phyloP scores from a whole-genome alignment of 2,113 vertebrate genomes.

The Xenopus borealis region DNA sequence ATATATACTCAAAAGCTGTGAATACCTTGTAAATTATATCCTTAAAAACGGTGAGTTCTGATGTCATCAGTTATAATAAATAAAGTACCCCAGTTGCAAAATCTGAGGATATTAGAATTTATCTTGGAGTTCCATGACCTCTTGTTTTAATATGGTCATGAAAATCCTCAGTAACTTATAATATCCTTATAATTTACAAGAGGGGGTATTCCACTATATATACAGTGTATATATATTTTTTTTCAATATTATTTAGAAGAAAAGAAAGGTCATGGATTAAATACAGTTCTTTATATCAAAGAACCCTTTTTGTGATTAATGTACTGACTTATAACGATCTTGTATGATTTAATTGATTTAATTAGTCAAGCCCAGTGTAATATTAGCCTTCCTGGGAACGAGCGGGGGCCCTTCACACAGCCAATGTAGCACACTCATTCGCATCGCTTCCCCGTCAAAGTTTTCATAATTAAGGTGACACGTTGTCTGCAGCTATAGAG shows the following conservation, averaged over 20 bases:
- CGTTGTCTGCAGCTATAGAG: constrained; percentile 45
- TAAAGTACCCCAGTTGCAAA: no score
- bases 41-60: no score
- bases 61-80: no score
- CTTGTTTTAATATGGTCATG: no score
- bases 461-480: constrained; percentile 48
- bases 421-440: constrained; percentile 39
- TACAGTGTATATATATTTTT: no score
- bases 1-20: no score
- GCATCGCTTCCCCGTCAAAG: constrained; percentile 43
- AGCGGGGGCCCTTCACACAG: constrained; percentile 40
- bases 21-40: no score
- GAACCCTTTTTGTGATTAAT: constrained; percentile 24
- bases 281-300: constrained; percentile 16
- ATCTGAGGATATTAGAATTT: no score
- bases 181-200: no score
- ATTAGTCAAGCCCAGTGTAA: constrained; percentile 41
- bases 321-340: constrained; percentile 29
- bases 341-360: constrained; percentile 47
- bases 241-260: constrained; percentile 14
- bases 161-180: no score
- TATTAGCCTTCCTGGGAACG: constrained; percentile 36
- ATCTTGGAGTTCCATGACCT: no score
- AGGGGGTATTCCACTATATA: no score
- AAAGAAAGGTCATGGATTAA: constrained; percentile 6